phyloP scores from a whole-genome alignment of 2,797 vertebrate genomes.

The Diplodus sargus region DNA sequence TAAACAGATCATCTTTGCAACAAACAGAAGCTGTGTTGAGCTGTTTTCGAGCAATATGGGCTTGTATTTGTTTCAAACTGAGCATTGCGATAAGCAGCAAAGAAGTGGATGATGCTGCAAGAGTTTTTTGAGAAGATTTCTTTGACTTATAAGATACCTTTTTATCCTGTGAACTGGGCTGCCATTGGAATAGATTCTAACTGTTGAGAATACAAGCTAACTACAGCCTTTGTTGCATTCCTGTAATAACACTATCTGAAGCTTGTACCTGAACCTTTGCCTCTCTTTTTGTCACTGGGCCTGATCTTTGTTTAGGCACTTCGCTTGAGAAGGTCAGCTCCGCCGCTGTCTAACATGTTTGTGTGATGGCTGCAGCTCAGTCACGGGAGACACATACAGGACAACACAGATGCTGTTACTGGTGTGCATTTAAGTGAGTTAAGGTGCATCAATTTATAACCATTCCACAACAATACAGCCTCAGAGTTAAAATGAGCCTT shows the following conservation, averaged over 20 bases:
- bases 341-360: slow-evolving; percentile 27
- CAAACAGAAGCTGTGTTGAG: background rate
- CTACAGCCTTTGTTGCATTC: background rate
- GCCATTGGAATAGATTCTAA: background rate
- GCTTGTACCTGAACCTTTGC: background rate
- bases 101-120: background rate
- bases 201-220: background rate
- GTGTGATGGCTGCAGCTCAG: slow-evolving; percentile 34
- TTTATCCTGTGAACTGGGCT: background rate
- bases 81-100: background rate
- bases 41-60: background rate
- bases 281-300: background rate
- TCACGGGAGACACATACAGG: slow-evolving; percentile 41
- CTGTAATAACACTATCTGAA: background rate
- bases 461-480: slow-evolving; percentile 42
- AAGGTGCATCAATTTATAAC: slow-evolving; percentile 13
- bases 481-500: slow-evolving; percentile 26
- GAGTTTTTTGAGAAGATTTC: background rate
- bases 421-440: slow-evolving; percentile 25
- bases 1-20: background rate
- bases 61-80: background rate
- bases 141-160: background rate
- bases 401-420: slow-evolving; percentile 49
- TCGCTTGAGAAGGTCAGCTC: slow-evolving; percentile 22
- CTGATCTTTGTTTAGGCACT: slow-evolving; percentile 2